Percentiles rank a stretch among this genome's conserved stretches.
Evolutionary conservation across 2,113 vertebrate genomes (phyloP).

Genomic region (Chaetura pelagica): DNA sequence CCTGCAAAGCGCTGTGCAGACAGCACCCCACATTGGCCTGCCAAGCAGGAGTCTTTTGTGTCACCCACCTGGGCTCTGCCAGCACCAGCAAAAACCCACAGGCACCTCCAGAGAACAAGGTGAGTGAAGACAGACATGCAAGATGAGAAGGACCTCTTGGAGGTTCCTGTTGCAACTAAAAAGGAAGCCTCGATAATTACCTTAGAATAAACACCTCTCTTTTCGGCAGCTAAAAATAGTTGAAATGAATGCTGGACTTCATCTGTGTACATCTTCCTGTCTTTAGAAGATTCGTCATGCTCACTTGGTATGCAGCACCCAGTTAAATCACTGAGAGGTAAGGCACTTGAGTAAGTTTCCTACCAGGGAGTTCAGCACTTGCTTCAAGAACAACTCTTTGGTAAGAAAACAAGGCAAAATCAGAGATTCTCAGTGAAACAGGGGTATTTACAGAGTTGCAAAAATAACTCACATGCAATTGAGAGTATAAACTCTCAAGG

Average conservation of each 20-base stretch:
- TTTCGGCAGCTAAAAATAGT: neutral
- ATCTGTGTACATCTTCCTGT: neutral
- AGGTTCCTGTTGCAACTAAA: neutral
- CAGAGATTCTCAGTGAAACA: neutral
- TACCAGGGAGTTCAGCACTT: neutral
- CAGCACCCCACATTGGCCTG: accelerated
- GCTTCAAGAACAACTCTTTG: neutral
- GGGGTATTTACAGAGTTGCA: neutral
- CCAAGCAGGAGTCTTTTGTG: accelerated
- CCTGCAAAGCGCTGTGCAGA: neutral
- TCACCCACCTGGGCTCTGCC: neutral
- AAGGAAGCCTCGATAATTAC: neutral
- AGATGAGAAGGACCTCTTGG: neutral
- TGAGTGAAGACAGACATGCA: neutral
- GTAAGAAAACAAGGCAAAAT: neutral
- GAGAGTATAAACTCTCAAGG: neutral
- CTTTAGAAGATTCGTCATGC: neutral
- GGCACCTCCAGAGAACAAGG: accelerated
- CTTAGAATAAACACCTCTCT: neutral
- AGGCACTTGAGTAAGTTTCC: neutral
- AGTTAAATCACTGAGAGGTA: neutral
- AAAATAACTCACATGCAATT: neutral
- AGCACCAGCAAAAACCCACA: neutral
- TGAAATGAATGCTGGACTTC: neutral
- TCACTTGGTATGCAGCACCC: neutral